These are phyloP conservation scores for Heliconius erato DNA, from an alignment of 2,888 invertebrate genomes.

Conservation along the genomic window DNA sequence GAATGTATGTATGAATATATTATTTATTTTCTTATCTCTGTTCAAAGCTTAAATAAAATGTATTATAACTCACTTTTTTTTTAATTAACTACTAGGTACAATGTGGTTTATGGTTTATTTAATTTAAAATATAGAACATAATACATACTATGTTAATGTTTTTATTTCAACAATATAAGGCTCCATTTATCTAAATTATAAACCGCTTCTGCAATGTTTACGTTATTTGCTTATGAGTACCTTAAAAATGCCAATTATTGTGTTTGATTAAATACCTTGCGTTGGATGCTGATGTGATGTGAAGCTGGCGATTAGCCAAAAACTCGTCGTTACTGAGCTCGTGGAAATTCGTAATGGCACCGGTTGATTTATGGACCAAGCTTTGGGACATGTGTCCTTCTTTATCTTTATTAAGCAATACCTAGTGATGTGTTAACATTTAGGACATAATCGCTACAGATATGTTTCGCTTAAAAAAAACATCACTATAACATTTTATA, in stretches of 20 bases:
- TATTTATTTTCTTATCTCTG: not conserved
- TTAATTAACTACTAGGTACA: not conserved
- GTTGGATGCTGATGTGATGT: conserved; percentile 41
- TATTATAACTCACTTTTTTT: not conserved
- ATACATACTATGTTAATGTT: not conserved
- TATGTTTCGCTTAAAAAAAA: not conserved
- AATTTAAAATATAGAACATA: not conserved
- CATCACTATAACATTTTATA: not conserved
- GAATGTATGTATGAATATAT: not conserved
- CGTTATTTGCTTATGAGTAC: conserved; percentile 17
- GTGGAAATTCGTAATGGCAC: conserved; percentile 48
- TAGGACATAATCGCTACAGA: not conserved
- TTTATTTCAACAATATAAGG: not conserved
- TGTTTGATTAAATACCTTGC: conserved; percentile 48
- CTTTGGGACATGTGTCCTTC: conserved; percentile 32
- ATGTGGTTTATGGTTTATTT: too few relatives aligned
- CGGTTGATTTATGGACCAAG: conserved; percentile 43
- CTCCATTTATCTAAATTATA: conserved; percentile 21
- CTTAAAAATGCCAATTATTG: conserved; percentile 32
- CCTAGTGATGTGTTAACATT: not conserved
- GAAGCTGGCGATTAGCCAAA: conserved; percentile 50
- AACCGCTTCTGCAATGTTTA: conserved; percentile 4
- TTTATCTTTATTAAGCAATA: conserved; percentile 17
- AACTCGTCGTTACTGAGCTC: conserved; percentile 46
- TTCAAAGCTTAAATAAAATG: not conserved